These are phyloP conservation scores for Girardinus metallicus DNA, from an alignment of 2,797 vertebrate species.

Conservation along the genomic window DNA sequence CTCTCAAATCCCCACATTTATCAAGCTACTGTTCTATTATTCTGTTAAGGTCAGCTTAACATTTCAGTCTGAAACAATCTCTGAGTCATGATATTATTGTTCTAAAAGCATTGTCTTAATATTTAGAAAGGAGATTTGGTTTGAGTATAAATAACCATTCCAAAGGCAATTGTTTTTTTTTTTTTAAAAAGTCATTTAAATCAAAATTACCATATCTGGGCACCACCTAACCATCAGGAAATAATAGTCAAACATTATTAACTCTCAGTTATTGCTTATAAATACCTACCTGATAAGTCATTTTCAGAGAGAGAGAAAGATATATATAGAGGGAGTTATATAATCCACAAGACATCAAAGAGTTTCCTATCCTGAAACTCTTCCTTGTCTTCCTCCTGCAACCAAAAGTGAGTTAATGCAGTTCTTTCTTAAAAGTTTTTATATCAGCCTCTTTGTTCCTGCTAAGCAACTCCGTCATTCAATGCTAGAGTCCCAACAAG, in stretches of 20 bases:
- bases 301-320: neutral
- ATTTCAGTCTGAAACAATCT: neutral
- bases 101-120: slow-evolving; percentile 2
- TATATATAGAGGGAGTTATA: neutral
- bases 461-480: neutral
- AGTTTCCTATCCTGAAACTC: neutral
- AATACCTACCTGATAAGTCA: neutral
- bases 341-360: neutral
- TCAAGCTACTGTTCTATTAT: neutral
- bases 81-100: neutral
- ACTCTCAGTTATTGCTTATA: neutral
- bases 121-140: neutral
- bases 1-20: neutral
- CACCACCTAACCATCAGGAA: neutral
- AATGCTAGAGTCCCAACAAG: neutral
- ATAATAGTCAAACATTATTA: neutral
- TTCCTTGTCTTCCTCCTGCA: neutral
- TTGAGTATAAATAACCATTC: neutral
- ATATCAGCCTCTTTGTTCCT: neutral
- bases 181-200: no score
- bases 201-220: neutral
- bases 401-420: neutral
- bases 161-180: neutral
- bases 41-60: neutral
- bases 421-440: neutral